Conservation (phyloP, 2,888 invertebrate genomes). For the Ceriagrion tenellum region DNA sequence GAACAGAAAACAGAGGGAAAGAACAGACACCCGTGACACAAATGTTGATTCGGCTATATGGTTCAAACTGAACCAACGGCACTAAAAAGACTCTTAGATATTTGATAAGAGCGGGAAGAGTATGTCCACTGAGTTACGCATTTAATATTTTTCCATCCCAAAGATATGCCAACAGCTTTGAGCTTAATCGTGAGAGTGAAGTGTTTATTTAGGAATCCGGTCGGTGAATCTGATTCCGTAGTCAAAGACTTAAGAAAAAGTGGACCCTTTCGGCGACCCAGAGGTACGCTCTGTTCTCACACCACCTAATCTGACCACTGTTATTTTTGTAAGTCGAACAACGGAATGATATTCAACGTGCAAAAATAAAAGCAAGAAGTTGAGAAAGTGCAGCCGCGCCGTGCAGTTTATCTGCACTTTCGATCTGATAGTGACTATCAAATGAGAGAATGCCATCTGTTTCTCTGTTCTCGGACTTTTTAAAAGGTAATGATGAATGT, state of each 20-base stretch:
- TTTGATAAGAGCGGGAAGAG: background rate
- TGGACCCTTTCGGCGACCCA: background rate
- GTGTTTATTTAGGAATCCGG: background rate
- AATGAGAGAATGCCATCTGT: background rate
- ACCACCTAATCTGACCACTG: background rate
- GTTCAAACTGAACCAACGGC: background rate
- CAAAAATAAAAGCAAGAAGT: background rate
- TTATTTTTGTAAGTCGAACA: slow-evolving; percentile 14
- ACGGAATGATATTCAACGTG: background rate
- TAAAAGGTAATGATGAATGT: background rate
- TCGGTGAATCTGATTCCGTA: background rate
- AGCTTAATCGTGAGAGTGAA: background rate
- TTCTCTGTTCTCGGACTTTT: background rate
- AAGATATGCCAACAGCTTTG: background rate
- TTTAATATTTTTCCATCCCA: background rate
- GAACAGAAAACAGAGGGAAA: background rate
- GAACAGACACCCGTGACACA: background rate
- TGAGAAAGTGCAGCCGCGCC: background rate
- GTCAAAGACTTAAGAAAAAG: background rate
- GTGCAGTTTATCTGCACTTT: background rate
- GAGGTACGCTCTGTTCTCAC: background rate
- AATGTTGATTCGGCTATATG: background rate
- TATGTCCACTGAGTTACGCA: background rate
- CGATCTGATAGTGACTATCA: background rate
- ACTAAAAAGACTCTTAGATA: background rate